Evolutionary conservation across 2,888 invertebrate genomes (phyloP), one percentile per base, ranked within the genome.

Genomic region (Sminthurides aquaticus): DNA sequence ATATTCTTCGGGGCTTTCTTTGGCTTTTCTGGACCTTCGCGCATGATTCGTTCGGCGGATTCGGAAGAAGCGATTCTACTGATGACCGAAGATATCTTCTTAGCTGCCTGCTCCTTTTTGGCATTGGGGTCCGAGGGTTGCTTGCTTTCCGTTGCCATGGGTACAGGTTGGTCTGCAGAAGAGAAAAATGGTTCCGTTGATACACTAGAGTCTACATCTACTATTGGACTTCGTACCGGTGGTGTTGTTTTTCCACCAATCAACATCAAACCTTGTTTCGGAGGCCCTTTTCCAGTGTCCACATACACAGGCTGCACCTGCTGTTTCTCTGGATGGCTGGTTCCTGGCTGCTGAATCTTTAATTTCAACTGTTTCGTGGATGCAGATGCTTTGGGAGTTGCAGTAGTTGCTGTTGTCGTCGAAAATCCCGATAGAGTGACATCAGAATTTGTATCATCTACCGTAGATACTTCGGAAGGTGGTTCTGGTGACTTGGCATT

Each of bases 241-340:
- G 52, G 57, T 22, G 66, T 62, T 48, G 70, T 64, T 65, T 68
- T 71, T 29, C 70, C 75, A 61, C 65, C 65, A 0, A 68, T 57
- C 2, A 74, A 67, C 71, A 74, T 70, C 49, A 70, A 62, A 2
- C 69, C 73, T 27, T 67, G 55, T 28, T 70, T 68, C n/a, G 71
- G 68, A 25, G 62, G 55, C 18, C 67, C 71, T 28, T 66, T 69
- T 0, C 73, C 73, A 54, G 59, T 65, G 52, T 73, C 72, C n/a
- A 71, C 28, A 25, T 70, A 25, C 11, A 72, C 74, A 25, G 70
- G 66, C 52, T 71, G 73, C 22, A 85, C 80, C 68, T 82, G 82
- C 77, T 85, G 84, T 60, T 84, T 83, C 79, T 84, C 82, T 78
- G 84, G 85, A 71, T 84, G 84, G 76, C 83, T 82, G 76, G 83